Base-by-base conservation (phyloP, 2,113 vertebrate species). In the Holacanthus passer region DNA sequence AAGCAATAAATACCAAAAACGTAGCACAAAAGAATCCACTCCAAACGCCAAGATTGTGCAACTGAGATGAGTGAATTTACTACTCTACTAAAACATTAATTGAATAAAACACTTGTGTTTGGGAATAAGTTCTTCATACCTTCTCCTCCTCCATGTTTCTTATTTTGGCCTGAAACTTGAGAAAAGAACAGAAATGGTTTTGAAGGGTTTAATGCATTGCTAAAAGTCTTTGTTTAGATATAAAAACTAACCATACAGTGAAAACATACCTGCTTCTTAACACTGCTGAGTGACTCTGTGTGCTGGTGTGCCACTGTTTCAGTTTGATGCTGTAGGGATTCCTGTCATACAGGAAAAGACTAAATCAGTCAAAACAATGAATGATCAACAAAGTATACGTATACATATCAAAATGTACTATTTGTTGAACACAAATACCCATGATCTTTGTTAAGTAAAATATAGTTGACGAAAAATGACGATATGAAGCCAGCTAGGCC, bases 91-190 rank as follows among this genome's bases (percentile, higher is more conserved):
- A 64, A 84, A 79, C 64, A 78, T 78, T 19, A 87, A 66, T 24
- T 85, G 63, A 87, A 85, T 79, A 29, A 87, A 85, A 73, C 31
- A 31, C n/a, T 70, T 31, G 27, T 68, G 27, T 79, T 80, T 53
- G 3, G 27, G 20, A 27, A 48, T 22, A 14, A 63, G 43, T 8
- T 3, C 31, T 35, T 60, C 85, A 43, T 97, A 99, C 98, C 97
- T 97, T 98, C 91, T 99, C 97, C 93, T 96, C 97, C 92, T 99
- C 97, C 65, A 94, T 59, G 78, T 84, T 91, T 93, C 93, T 95
- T 85, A 98, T 92, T 93, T 94, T 96, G 93, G 91, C 86, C 93
- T 98, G 97, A 75, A 98, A 95, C 97, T 97, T 83, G 43, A 92
- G 52, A 43, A 64, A 22, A 29, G 27, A 39, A 68, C 27, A 76